A percentile compares a stretch with the other conserved stretches of the same genome.
Conservation (phyloP, 1,140 invertebrate genomes). For the Aethina tumida region DNA sequence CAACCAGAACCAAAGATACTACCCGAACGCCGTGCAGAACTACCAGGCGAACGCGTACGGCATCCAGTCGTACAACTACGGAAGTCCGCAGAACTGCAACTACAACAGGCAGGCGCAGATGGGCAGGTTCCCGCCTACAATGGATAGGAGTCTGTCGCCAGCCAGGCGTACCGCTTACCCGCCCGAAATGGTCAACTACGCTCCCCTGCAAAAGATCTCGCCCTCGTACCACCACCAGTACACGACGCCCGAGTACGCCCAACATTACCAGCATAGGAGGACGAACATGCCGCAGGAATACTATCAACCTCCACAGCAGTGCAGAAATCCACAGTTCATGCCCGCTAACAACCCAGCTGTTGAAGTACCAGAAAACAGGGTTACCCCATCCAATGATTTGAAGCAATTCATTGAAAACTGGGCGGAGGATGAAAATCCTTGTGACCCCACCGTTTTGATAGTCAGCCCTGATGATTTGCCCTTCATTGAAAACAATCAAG, state of each 20-base stretch:
- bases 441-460: constrained; percentile 20
- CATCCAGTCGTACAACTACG: constrained; percentile 18
- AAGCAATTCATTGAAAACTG: constrained; percentile 32
- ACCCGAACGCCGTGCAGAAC: constrained; percentile 8
- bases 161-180: constrained; percentile 13
- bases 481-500: constrained; percentile 24
- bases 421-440: constrained; percentile 24
- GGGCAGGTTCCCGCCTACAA: constrained; percentile 7
- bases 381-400: constrained; percentile 18
- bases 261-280: constrained; percentile 32
- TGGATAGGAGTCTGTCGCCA: constrained; percentile 22
- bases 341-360: constrained; percentile 12
- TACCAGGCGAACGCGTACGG: constrained; percentile 7
- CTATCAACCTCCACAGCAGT: constrained; percentile 15
- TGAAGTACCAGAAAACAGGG: constrained; percentile 17
- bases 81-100: constrained; percentile 14
- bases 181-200: constrained; percentile 20
- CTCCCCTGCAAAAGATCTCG: constrained; percentile 17
- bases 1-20: constrained; percentile 24
- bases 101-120: constrained; percentile 21
- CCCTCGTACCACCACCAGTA: constrained; percentile 20
- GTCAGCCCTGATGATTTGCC: constrained; percentile 23
- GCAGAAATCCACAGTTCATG: constrained; percentile 10
- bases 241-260: constrained; percentile 27
- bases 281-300: constrained; percentile 16